These are phyloP conservation scores for Leucophenga varia DNA, from an alignment of 1,140 invertebrate species.

Conservation along the genomic window DNA sequence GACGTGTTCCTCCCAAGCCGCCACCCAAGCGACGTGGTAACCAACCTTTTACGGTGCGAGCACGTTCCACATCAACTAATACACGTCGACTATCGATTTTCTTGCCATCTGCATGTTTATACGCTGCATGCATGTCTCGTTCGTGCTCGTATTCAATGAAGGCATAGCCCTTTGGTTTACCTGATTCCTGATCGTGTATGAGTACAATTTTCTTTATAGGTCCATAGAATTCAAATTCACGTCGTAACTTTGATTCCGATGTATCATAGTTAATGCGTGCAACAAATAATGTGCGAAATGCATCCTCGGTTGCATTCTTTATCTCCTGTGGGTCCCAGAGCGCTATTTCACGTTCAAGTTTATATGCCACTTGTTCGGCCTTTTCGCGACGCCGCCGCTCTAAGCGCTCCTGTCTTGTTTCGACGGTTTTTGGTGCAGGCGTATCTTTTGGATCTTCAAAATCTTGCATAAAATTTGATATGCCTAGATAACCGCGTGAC, in stretches of 20 bases:
- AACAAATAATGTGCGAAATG: conserved; percentile 97
- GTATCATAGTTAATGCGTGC: conserved; percentile 98
- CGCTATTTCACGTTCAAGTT: conserved; percentile 97
- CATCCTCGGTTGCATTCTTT: conserved; percentile 80
- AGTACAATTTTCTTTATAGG: conserved; percentile 90
- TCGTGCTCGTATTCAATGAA: conserved; percentile 99
- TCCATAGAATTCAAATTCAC: conserved; percentile 98
- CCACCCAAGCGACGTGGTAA: conserved; percentile 91
- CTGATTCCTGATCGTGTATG: conserved; percentile 49
- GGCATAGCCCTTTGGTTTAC: conserved; percentile 95
- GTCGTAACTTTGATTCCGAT: conserved; percentile 93
- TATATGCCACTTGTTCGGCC: conserved; percentile 96
- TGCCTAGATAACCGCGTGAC: conserved; percentile 82
- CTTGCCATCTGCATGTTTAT: conserved; percentile 99
- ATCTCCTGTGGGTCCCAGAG: conserved; percentile 91
- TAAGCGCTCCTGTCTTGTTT: conserved; percentile 91
- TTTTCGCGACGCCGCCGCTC: conserved; percentile 89
- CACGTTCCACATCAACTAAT: conserved; percentile 97
- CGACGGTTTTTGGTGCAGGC: conserved; percentile 89
- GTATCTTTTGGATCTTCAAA: conserved; percentile 99
- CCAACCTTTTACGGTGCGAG: conserved; percentile 98
- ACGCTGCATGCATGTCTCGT: conserved; percentile 99
- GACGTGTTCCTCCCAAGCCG: conserved; percentile 85
- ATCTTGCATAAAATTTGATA: conserved; percentile 79
- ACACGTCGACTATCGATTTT: conserved; percentile 99